These are phyloP conservation scores for Ondatra zibethicus DNA, from an alignment of 2,113 vertebrate species.

Conservation along the genomic window DNA sequence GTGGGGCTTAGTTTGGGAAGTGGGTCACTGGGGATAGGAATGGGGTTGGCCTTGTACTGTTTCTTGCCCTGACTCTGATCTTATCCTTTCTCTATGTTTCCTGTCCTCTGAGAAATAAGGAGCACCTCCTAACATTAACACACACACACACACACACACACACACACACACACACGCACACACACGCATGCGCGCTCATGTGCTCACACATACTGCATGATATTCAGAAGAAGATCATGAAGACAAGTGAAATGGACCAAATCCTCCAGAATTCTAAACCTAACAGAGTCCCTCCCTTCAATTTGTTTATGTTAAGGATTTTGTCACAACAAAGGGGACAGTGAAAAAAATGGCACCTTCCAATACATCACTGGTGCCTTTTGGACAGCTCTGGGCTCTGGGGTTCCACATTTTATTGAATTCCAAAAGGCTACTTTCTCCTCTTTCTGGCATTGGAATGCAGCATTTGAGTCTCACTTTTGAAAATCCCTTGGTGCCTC, in stretches of 20 bases:
- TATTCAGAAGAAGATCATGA: background rate
- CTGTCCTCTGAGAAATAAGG: background rate
- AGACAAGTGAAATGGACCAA: background rate
- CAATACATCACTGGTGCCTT: background rate
- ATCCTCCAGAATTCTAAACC: background rate
- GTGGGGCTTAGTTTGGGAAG: background rate
- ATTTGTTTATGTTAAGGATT: background rate
- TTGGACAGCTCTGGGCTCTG: background rate
- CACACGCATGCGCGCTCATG: background rate
- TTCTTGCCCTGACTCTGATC: background rate
- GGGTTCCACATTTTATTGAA: too few relatives aligned
- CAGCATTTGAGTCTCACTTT: background rate
- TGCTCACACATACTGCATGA: background rate
- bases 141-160: background rate
- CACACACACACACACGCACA: background rate
- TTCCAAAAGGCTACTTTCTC: background rate
- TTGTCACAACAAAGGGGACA: background rate
- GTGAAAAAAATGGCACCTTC: too few relatives aligned
- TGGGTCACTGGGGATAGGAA: fast-evolving
- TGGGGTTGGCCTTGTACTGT: background rate
- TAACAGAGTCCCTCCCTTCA: background rate
- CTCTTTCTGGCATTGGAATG: background rate
- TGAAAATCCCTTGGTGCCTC: background rate
- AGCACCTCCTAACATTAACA: background rate
- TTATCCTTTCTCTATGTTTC: background rate